Evolutionary conservation across 1,140 invertebrate genomes (phyloP), one percentile per base, ranked within the genome.

Genomic region (Bombus consobrinus): DNA sequence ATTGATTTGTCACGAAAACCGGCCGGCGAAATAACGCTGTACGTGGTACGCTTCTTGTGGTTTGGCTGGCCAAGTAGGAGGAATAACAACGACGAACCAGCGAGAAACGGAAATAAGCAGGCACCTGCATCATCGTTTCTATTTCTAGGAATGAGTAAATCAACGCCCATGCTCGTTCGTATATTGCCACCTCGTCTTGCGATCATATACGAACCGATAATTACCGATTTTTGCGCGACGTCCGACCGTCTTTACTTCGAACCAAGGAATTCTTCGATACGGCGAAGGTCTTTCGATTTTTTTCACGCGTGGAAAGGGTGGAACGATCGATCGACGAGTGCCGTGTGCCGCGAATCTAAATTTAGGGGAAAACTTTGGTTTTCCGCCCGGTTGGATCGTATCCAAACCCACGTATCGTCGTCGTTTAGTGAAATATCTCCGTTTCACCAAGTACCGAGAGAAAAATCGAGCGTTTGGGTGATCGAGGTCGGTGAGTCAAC

Each of bases 81-180:
- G 64, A 82, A 82, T 74, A 87, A 84, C 43, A 82, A 83, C 73
- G 66, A 76, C 81, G 87, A 83, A 37, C 68, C 62, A 68, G 64
- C 43, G 73, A 72, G 77, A 87, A 89, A 80, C 80, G 88, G 88
- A 90, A 90, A 90, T 90, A 85, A 74, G 68, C 83, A 57, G 86
- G 88, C 79, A 90, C 83, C 89, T 88, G 88, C 89, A 90, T 90
- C 89, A 89, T 91, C 92, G 90, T 75, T 91, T 94, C 94, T 95
- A 95, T 95, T 95, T 95, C 93, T 94, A 94, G 94, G 91, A 94
- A 93, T 94, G 94, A 95, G 92, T 93, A 94, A 94, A 93, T 90
- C 87, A 91, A 95, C 93, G 92, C 92, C 92, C 90, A 92, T 92
- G 85, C 85, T 76, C 87, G 34, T 74, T 88, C 90, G 91, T 75